Evolutionary conservation across 2,888 invertebrate genomes (phyloP).

Genomic region (Schizaphis graminum): DNA sequence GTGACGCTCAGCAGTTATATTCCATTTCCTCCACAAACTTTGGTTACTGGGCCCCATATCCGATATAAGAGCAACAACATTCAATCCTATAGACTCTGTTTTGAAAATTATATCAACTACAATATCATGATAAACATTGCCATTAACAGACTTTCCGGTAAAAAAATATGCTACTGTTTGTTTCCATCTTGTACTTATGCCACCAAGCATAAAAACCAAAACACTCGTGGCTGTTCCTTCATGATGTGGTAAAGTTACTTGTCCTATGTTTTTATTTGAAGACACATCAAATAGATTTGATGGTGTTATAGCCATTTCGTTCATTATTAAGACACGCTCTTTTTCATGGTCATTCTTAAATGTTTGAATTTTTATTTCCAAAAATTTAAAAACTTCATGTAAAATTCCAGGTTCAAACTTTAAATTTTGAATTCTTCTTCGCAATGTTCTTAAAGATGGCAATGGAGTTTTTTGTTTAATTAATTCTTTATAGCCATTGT

Average conservation of each 20-base stretch:
- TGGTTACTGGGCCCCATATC: neutral
- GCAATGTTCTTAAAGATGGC: conserved; percentile 23
- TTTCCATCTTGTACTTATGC: conserved; percentile 36
- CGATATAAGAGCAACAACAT: conserved; percentile 2
- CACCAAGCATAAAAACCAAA: conserved; percentile 42
- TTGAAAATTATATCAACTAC: conserved; percentile 17
- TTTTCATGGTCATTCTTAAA: conserved; percentile 10
- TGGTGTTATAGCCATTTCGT: conserved; percentile 43
- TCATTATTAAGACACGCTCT: conserved; percentile 33
- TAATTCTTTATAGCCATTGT: conserved; percentile 26
- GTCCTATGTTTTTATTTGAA: neutral
- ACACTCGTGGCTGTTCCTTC: conserved; percentile 28
- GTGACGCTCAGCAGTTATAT: conserved; percentile 6
- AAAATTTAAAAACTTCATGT: conserved; percentile 32
- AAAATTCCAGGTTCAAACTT: conserved; percentile 45
- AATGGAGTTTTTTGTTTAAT: neutral
- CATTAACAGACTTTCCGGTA: conserved; percentile 27
- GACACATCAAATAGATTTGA: neutral
- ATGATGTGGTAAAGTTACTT: conserved; percentile 26
- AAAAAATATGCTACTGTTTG: conserved; percentile 38
- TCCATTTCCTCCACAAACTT: conserved; percentile 31
- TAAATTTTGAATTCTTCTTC: conserved; percentile 36
- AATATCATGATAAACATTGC: conserved; percentile 12
- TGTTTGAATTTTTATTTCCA: conserved; percentile 35
- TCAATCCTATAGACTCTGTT: neutral